These are phyloP conservation scores for Coracias cyanogaster DNA, from an alignment of 2,797 vertebrate species.

Conservation along the genomic window DNA sequence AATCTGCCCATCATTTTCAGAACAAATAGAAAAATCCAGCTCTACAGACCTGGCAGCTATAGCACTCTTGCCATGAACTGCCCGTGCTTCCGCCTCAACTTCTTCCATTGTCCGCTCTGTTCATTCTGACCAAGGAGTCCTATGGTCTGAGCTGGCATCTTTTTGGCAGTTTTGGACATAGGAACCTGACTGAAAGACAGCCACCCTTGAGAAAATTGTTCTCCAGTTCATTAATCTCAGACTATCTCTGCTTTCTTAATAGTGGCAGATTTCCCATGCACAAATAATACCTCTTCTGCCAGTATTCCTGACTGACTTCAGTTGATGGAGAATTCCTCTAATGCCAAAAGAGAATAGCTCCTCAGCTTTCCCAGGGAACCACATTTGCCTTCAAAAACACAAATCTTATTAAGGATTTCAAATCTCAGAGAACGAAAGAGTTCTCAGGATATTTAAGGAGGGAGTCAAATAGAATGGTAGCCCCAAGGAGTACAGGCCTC, in stretches of 20 bases:
- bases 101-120: background rate
- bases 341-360: background rate
- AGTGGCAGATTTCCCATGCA: background rate
- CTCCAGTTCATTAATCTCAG: background rate
- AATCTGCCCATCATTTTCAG: background rate
- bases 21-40: background rate
- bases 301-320: background rate
- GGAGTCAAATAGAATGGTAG: background rate
- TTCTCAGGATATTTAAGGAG: constrained; percentile 4
- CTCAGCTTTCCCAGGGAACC: background rate
- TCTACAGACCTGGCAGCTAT: background rate
- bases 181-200: background rate
- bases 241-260: background rate
- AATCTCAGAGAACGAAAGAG: background rate
- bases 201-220: background rate
- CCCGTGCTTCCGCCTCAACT: background rate
- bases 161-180: background rate
- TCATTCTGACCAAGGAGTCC: background rate
- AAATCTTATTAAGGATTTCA: constrained; percentile 1
- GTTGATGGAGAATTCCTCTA: background rate
- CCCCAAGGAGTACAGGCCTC: background rate
- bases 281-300: background rate
- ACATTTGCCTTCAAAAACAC: background rate
- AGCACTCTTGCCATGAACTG: background rate
- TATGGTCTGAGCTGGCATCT: background rate